These are phyloP conservation scores for Triops longicaudatus DNA, from an alignment of 1,140 invertebrate species.

Conservation along the genomic window DNA sequence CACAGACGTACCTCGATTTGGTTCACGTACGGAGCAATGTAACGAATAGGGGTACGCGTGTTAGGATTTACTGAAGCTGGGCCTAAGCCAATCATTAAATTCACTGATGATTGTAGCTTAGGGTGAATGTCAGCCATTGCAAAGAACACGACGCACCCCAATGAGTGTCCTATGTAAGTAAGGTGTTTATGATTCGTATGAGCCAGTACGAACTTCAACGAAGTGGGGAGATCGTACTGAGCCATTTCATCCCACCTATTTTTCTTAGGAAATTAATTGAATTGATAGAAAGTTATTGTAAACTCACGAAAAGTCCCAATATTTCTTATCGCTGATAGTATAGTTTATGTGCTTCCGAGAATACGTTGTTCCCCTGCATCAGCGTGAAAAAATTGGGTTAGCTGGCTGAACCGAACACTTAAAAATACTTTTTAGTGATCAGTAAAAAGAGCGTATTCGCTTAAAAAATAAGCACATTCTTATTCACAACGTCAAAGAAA, in stretches of 20 bases:
- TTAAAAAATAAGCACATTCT: too few species aligned
- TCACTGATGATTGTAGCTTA: slow-evolving; percentile 34
- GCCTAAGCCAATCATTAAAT: slow-evolving; percentile 49
- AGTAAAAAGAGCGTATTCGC: too few species aligned
- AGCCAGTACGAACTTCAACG: slow-evolving; percentile 47
- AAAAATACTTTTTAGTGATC: too few species aligned
- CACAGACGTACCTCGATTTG: slow-evolving; percentile 18
- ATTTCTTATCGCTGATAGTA: slow-evolving; percentile 47
- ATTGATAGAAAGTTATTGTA: background rate
- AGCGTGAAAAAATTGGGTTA: too few species aligned
- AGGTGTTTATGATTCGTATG: slow-evolving; percentile 47
- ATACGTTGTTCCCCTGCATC: slow-evolving; percentile 52
- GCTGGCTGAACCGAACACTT: too few species aligned
- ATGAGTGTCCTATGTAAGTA: slow-evolving; percentile 60
- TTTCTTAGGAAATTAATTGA: background rate
- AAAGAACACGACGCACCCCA: slow-evolving; percentile 56
- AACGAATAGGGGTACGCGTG: slow-evolving; percentile 51
- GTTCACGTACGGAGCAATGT: slow-evolving; percentile 14
- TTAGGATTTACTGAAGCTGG: slow-evolving; percentile 62
- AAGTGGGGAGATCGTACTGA: slow-evolving; percentile 47
- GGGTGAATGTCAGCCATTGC: slow-evolving; percentile 42
- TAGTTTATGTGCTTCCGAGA: slow-evolving; percentile 46
- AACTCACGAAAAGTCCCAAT: slow-evolving; percentile 60
- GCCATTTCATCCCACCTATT: slow-evolving; percentile 57
- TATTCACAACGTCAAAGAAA: too few species aligned